These are phyloP conservation scores for Lagorchestes hirsutus DNA, from an alignment of 2,797 vertebrate species.

Conservation along the genomic window DNA sequence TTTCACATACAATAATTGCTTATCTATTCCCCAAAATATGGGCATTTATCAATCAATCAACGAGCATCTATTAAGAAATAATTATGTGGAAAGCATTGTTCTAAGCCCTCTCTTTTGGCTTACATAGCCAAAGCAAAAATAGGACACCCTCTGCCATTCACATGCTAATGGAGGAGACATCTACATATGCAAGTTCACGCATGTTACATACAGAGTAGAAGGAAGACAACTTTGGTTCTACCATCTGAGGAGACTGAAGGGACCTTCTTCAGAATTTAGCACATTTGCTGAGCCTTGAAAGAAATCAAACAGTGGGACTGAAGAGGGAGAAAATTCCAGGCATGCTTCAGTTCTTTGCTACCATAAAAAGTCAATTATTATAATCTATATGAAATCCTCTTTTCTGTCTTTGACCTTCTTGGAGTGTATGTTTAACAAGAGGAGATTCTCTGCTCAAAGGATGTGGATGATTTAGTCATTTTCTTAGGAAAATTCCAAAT, in stretches of 20 bases:
- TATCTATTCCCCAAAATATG: not conserved
- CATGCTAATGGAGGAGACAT: not conserved
- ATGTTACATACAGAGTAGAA: not conserved
- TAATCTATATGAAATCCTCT: not conserved
- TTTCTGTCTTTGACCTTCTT: not conserved
- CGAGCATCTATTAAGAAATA: not conserved
- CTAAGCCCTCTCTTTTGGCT: not conserved
- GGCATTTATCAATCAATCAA: not conserved
- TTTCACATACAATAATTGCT: not conserved
- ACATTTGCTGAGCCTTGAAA: not conserved
- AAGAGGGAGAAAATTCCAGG: not conserved
- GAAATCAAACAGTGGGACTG: not conserved
- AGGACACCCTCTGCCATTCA: not conserved
- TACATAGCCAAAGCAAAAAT: not conserved
- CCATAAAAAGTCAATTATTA: not conserved
- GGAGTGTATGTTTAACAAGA: not conserved
- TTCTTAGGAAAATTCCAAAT: not conserved
- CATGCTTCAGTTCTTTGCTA: not conserved
- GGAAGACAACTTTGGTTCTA: not conserved
- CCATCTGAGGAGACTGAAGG: not conserved
- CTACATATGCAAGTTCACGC: not conserved
- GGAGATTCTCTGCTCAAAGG: not conserved
- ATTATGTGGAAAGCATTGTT: not conserved
- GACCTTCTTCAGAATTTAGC: not conserved
- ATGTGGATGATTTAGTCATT: not conserved